Evolutionary conservation across 2,888 invertebrate species (phyloP), one percentile per base, ranked within the genome.

Genomic region (Apotomis turbidana): DNA sequence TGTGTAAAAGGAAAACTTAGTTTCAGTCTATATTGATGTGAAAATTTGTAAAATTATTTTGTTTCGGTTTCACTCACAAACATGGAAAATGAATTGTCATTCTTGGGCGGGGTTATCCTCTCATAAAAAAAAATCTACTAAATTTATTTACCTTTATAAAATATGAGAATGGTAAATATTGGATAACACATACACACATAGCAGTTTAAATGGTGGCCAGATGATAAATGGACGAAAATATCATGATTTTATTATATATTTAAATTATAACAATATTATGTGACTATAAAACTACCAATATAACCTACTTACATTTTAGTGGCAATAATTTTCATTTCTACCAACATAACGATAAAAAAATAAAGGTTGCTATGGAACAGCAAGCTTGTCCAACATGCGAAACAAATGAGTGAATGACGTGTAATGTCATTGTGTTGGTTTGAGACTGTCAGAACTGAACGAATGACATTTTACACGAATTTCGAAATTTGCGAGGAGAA

Each of bases 11-110:
- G 13, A 27, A 27, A 76, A 73, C 58, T 70, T 75, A 74, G 15
- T 63, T 49, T 12, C 58, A 46, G n/a, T 62, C 36, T 51, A 54
- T 5, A 52, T 52, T 44, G 10, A 63, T 10, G 44, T 10, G 1
- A 52, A 64, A 70, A 36, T 44, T 44, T 5, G n/a, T 15, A 0
- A n/a, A 59, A 15, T 41, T 46, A 62, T 63, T 68, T 68, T 63
- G 72, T 68, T 68, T 68, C 68, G 62, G 58, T 68, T 59, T 68
- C 63, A 51, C 52, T 68, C 68, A 57, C 63, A 68, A 68, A 74
- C 69, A 57, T 62, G 82, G 75, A 86, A 90, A 91, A 88, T 89
- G 90, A 88, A 90, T 90, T 90, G 89, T 91, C 90, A 90, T 87
- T 80, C 79, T 75, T 58, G 15, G n/a, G 61, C 67, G 55, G 77